These are phyloP conservation scores for Pangasius larnaudii DNA, from an alignment of 2,797 vertebrate genomes.

Conservation along the genomic window DNA sequence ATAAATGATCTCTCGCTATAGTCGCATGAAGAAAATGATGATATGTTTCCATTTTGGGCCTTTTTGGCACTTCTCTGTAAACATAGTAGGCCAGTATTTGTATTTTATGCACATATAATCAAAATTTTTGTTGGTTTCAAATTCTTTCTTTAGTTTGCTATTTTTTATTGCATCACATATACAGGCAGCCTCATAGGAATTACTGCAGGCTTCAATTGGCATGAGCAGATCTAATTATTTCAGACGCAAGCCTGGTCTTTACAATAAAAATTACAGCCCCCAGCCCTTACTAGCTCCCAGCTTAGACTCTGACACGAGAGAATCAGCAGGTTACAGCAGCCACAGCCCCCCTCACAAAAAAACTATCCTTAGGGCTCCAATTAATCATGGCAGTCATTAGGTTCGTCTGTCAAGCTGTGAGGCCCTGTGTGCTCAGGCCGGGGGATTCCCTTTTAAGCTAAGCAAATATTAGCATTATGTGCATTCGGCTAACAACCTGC, in stretches of 20 bases:
- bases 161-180: background rate
- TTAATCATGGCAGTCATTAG: slow-evolving; percentile 86
- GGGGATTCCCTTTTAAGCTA: slow-evolving; percentile 70
- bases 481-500: slow-evolving; percentile 59
- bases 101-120: background rate
- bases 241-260: slow-evolving; percentile 33
- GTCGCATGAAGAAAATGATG: slow-evolving; percentile 13
- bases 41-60: slow-evolving; percentile 20
- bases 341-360: slow-evolving; percentile 73
- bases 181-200: slow-evolving; percentile 4
- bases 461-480: slow-evolving; percentile 63
- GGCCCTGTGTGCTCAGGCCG: slow-evolving; percentile 81
- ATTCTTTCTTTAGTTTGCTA: background rate
- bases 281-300: slow-evolving; percentile 66
- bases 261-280: slow-evolving; percentile 40
- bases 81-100: background rate
- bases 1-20: slow-evolving; percentile 37
- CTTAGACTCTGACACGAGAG: slow-evolving; percentile 67
- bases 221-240: slow-evolving; percentile 22
- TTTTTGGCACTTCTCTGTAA: background rate
- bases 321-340: slow-evolving; percentile 82
- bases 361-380: slow-evolving; percentile 83
- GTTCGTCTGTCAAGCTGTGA: slow-evolving; percentile 83
- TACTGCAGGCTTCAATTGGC: slow-evolving; percentile 5
- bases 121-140: background rate